A percentile compares a stretch with the other conserved stretches of the same genome.
Evolutionary conservation across 2,888 invertebrate species (phyloP).

Genomic region (Hartigia nigra): DNA sequence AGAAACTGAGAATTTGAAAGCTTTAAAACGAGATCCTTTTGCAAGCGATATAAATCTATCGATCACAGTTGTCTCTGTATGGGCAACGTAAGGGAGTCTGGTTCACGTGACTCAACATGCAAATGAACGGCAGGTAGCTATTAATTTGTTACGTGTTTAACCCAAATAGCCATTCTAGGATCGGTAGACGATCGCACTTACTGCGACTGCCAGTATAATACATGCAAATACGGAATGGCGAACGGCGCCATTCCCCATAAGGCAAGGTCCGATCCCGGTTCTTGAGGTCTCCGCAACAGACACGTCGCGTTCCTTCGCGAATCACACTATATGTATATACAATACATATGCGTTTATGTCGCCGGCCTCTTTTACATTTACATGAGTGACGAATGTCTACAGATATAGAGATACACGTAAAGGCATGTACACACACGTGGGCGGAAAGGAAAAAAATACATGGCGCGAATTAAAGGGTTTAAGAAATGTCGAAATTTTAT

Average conservation of each 20-base stretch:
- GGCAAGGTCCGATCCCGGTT: constrained; percentile 30
- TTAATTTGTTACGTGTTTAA: constrained; percentile 47
- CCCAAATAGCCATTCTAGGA: constrained; percentile 46
- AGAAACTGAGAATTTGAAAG: not conserved
- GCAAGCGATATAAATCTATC: not conserved
- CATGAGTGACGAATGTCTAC: constrained; percentile 4
- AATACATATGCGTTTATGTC: not conserved
- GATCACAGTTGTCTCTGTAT: not conserved
- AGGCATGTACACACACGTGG: constrained; percentile 5
- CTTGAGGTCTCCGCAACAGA: not conserved
- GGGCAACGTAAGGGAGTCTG: not conserved
- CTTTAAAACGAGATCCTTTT: not conserved
- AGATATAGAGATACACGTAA: constrained; percentile 8
- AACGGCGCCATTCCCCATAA: constrained; percentile 37
- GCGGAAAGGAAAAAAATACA: constrained; percentile 8
- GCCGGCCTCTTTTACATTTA: not conserved
- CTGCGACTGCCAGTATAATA: constrained; percentile 18
- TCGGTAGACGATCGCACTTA: constrained; percentile 22
- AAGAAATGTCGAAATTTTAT: constrained; percentile 6
- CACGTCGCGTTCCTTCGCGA: not conserved
- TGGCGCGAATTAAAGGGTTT: not conserved
- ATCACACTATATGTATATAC: not conserved
- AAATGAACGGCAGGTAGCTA: constrained; percentile 39
- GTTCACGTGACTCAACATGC: constrained; percentile 39
- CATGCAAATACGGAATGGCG: constrained; percentile 24